Evolutionary conservation across 2,113 vertebrate genomes (phyloP).

Genomic region (Gopherus flavomarginatus): DNA sequence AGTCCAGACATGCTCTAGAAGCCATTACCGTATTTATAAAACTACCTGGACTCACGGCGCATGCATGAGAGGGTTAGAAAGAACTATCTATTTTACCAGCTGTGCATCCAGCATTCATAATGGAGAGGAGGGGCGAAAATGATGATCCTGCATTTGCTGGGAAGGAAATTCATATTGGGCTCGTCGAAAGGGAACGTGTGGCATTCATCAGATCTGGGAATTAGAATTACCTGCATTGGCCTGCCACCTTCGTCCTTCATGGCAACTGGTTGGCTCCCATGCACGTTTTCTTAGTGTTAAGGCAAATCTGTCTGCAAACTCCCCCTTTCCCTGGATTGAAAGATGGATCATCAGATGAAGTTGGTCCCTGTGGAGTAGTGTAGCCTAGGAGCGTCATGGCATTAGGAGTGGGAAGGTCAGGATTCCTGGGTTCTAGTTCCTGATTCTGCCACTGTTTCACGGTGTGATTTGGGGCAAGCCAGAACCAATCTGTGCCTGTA

Average conservation of each 20-base stretch:
- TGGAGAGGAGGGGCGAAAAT: background rate
- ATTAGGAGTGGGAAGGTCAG: background rate
- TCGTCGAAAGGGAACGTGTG: background rate
- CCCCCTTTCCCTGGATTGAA: background rate
- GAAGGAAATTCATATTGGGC: background rate
- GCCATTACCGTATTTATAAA: constrained; percentile 84
- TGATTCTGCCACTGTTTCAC: background rate
- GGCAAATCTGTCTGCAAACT: background rate
- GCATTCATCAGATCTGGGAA: background rate
- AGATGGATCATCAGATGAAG: background rate
- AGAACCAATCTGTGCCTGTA: background rate
- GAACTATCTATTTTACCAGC: constrained; percentile 80
- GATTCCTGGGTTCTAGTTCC: constrained; percentile 27
- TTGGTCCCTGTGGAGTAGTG: background rate
- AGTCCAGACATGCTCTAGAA: constrained; percentile 74
- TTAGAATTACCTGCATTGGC: background rate
- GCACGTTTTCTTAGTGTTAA: background rate
- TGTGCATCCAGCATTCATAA: constrained; percentile 63
- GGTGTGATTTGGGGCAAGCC: background rate
- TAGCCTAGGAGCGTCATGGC: background rate
- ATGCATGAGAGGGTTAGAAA: constrained; percentile 78
- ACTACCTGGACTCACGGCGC: constrained; percentile 73
- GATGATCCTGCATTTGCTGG: background rate
- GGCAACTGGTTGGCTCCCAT: background rate
- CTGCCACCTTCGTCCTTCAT: background rate